Percentiles rank a stretch among this genome's conserved stretches.
Evolutionary conservation across 2,113 vertebrate genomes (phyloP).

Genomic region (Heterochromis multidens): DNA sequence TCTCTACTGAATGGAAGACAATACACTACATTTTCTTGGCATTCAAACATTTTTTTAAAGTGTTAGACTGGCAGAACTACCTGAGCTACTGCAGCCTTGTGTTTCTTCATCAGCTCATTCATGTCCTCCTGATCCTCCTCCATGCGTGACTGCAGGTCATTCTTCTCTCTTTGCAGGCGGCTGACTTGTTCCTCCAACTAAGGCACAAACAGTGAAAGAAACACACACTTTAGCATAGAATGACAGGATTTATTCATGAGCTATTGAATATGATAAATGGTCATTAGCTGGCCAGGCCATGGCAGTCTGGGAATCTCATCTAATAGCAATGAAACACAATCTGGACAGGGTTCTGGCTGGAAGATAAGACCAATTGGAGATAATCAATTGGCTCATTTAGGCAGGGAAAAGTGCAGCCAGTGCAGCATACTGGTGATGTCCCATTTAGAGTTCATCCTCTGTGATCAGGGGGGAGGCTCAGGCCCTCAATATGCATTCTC

Average conservation of each 20-base stretch:
- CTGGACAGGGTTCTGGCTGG: slow-evolving; percentile 52
- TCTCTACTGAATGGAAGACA: neutral
- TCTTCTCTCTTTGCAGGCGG: slow-evolving; percentile 94
- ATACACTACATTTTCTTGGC: neutral
- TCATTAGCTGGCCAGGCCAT: slow-evolving; percentile 50
- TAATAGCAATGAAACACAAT: slow-evolving; percentile 61
- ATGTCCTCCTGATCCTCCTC: slow-evolving; percentile 98
- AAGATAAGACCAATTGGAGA: slow-evolving; percentile 66
- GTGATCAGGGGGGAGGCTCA: neutral
- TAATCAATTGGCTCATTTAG: slow-evolving; percentile 75
- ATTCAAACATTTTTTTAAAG: neutral
- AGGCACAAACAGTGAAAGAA: slow-evolving; percentile 14
- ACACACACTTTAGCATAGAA: neutral
- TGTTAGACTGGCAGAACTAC: slow-evolving; percentile 63
- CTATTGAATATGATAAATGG: slow-evolving; percentile 69
- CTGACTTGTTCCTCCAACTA: slow-evolving; percentile 97
- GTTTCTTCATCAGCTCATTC: slow-evolving; percentile 99
- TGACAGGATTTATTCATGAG: slow-evolving; percentile 63
- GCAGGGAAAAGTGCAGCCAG: slow-evolving; percentile 47
- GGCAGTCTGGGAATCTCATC: slow-evolving; percentile 59
- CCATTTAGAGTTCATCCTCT: slow-evolving; percentile 55
- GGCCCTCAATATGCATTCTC: slow-evolving; percentile 42
- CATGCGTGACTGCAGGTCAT: slow-evolving; percentile 91
- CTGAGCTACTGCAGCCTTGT: slow-evolving; percentile 94
- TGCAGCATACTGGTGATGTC: slow-evolving; percentile 55